phyloP scores from a whole-genome alignment of 2,888 invertebrate genomes.

The Melangyna quadrimaculata region DNA sequence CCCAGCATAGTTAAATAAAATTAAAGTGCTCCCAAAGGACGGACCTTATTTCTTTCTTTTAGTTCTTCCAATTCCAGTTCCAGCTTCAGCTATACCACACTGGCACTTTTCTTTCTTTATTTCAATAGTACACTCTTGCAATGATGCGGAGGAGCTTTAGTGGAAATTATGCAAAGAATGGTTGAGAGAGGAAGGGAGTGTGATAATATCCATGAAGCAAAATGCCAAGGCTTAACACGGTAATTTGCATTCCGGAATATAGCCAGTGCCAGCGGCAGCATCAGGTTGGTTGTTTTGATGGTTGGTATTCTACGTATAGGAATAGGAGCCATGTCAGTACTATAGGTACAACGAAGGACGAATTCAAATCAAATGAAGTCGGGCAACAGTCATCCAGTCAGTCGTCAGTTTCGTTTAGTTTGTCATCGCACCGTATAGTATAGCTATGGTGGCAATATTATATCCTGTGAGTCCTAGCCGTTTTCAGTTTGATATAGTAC shows the following conservation, averaged over 20 bases:
- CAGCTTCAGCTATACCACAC: neutral
- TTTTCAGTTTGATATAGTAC: constrained; percentile 10
- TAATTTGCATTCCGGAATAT: constrained; percentile 65
- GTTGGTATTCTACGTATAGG: neutral
- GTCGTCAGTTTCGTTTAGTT: constrained; percentile 46
- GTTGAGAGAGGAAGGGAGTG: constrained; percentile 7
- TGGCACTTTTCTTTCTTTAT: constrained; percentile 3
- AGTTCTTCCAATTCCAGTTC: no score
- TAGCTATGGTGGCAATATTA: neutral
- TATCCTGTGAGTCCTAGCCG: neutral
- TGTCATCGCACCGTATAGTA: constrained; percentile 30
- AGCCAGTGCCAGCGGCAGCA: constrained; percentile 20
- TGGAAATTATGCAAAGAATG: constrained; percentile 56
- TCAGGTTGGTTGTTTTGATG: constrained; percentile 14
- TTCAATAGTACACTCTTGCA: neutral
- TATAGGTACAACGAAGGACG: constrained; percentile 29
- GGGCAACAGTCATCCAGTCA: constrained; percentile 41
- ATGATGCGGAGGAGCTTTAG: constrained; percentile 6
- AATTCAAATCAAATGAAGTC: constrained; percentile 40
- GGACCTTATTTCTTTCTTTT: constrained; percentile 39
- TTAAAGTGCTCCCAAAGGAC: constrained; percentile 47
- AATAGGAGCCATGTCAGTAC: constrained; percentile 16
- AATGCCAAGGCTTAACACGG: constrained; percentile 61
- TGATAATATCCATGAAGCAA: constrained; percentile 63
- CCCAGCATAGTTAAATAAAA: constrained; percentile 51